Conservation (phyloP, 2,888 invertebrate species). For the Agrotis puta region DNA sequence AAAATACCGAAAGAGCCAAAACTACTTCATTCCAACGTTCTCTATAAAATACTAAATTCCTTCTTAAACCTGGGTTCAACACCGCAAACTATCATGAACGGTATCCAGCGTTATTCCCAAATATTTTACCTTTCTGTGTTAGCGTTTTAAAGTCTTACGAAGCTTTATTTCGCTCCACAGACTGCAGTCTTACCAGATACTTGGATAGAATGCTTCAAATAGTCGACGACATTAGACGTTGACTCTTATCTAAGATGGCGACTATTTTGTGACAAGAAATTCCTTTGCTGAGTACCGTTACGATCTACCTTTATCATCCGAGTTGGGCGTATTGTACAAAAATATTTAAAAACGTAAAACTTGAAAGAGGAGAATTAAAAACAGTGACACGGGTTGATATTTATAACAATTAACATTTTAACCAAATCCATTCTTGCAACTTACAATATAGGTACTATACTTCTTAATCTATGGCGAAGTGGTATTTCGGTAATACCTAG, state of each 20-base stretch:
- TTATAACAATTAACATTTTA: too few relatives aligned
- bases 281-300: background rate
- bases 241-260: constrained; percentile 12
- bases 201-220: constrained; percentile 33
- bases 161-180: constrained; percentile 41
- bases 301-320: background rate
- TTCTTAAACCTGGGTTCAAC: constrained; percentile 25
- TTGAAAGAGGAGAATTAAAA: background rate
- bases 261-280: constrained; percentile 18
- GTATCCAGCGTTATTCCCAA: constrained; percentile 34
- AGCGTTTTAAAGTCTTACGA: constrained; percentile 49
- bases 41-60: constrained; percentile 8
- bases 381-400: too few relatives aligned
- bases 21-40: constrained; percentile 10
- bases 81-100: constrained; percentile 28
- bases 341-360: background rate
- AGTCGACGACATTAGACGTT: constrained; percentile 28
- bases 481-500: too few relatives aligned
- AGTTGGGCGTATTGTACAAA: background rate
- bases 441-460: too few relatives aligned
- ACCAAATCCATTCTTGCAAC: too few relatives aligned
- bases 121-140: constrained; percentile 48
- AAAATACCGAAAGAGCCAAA: constrained; percentile 13
- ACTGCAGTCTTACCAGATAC: constrained; percentile 44
- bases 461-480: too few relatives aligned